Evolutionary conservation across 1,140 invertebrate species (phyloP), one percentile per base, ranked within the genome.

Genomic region (Philaenus spumarius): DNA sequence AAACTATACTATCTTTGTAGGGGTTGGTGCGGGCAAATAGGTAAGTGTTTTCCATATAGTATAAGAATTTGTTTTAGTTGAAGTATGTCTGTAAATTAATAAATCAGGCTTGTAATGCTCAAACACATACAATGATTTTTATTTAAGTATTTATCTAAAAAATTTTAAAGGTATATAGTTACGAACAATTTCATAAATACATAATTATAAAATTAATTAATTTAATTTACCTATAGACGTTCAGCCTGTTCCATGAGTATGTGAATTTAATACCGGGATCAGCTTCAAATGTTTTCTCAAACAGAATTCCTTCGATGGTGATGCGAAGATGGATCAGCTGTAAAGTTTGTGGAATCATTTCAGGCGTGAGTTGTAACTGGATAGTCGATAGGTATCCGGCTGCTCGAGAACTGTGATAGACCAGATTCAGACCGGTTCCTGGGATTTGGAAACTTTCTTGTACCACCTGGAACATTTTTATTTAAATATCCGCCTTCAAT

Each of bases 251-350:
- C 96, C 95, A 98, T 0, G 93, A 86, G 69, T 95, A 98, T 0
- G 93, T 96, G 69, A 94, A 97, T 70, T 95, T 96, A 43, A 98
- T 93, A 9, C 92, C 84, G 1, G 93, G 90, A 75, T 97, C 93
- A 0, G 95, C 95, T 72, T 97, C 95, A 69, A 98, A 97, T 0
- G 82, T 83, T 68, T 93, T 93, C 67, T 97, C 89, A 66, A 95
- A 94, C 0, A 94, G 74, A 45, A 92, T 92, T 14, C 96, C 96
- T 73, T 97, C 93, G 53, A 98, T 94, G 0, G 90, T 93, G 35
- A 95, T 96, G 59, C 87, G 77, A 24, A 97, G 74, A 70, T 96
- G 91, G 53, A 97, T 93, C 0, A 93, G 72, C 60, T 86, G 86
- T 11, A 97, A 73, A 0, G 89, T 82, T 2, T 82, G 70, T 0